Evolutionary conservation across 2,797 vertebrate genomes (phyloP), one percentile per base, ranked within the genome.

Genomic region (Petrocephalus schoutedeni): DNA sequence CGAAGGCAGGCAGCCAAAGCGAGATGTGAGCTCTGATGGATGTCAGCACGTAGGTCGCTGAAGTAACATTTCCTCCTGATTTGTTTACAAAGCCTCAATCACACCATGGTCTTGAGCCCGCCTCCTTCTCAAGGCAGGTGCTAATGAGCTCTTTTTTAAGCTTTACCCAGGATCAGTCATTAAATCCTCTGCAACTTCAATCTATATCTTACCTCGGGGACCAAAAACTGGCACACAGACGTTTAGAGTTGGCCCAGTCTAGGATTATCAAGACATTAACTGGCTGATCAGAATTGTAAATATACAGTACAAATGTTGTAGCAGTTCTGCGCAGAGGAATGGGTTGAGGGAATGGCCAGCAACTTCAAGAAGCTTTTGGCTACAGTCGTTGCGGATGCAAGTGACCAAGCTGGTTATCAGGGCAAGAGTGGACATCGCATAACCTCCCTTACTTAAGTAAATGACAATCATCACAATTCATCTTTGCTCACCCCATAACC

Each of bases 31-130:
- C 90, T 90, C 94, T 96, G 95, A 96, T 95, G 93, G 94, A 96
- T 96, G 95, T 94, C 93, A 93, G 94, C 89, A 83, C 93, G 94
- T 93, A 94, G 93, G 91, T 93, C 95, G 95, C 94, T 96, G 95
- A 95, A 96, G 96, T 96, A 95, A 94, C 95, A 95, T 96, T 96
- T 96, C 94, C 95, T 94, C 90, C 95, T 95, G 95, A 96, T 95
- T 95, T 95, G 95, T 96, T 96, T 94, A 93, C 95, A 93, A 95
- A 92, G 93, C 95, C 95, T 96, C 95, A 94, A 92, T 96, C 95
- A 94, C 95, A 67, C 91, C 92, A 91, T 94, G 93, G 96, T 71
- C 96, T 96, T 95, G 95, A 95, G 94, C 95, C 96, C 91, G 49
- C 90, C 93, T 56, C 83, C 53, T 53, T 28, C n/a, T 23, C 92